Evolutionary conservation across 2,888 invertebrate genomes (phyloP).

Genomic region (Microchrysa polita): DNA sequence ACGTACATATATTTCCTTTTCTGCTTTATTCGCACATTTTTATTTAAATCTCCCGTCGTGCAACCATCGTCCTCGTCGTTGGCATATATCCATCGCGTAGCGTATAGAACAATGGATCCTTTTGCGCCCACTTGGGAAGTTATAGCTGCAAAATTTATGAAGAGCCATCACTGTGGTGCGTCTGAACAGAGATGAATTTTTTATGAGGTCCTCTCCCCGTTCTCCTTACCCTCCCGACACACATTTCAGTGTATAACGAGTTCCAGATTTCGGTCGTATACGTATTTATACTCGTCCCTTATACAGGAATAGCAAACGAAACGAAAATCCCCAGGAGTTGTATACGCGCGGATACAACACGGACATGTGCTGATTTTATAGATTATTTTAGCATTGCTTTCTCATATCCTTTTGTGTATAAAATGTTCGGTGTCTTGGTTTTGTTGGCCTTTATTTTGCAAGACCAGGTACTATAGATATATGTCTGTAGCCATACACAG

Average conservation of each 20-base stretch:
- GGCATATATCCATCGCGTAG: neutral
- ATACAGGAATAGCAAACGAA: neutral
- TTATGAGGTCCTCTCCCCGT: neutral
- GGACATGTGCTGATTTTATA: conserved; percentile 33
- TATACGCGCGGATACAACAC: neutral
- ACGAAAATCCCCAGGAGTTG: neutral
- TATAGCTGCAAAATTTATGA: conserved; percentile 28
- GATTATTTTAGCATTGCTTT: conserved; percentile 2
- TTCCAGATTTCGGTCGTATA: neutral
- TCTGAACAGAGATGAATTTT: neutral
- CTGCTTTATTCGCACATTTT: too few species aligned
- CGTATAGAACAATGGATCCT: neutral
- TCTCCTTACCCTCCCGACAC: neutral
- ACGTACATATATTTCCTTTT: too few species aligned
- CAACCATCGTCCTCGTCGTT: too few species aligned
- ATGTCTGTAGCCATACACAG: too few species aligned
- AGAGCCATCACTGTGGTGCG: conserved; percentile 14
- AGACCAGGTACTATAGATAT: neutral
- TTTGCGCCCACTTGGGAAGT: conserved; percentile 16
- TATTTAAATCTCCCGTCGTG: too few species aligned
- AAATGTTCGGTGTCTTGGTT: neutral
- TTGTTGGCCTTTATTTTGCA: neutral
- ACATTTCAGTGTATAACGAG: neutral
- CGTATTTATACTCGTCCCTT: too few species aligned
- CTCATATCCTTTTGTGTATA: conserved; percentile 13